A percentile compares a stretch with the other conserved stretches of the same genome.
Evolutionary conservation across 1,140 invertebrate genomes (phyloP).

Genomic region (Caenorhabditis latens): DNA sequence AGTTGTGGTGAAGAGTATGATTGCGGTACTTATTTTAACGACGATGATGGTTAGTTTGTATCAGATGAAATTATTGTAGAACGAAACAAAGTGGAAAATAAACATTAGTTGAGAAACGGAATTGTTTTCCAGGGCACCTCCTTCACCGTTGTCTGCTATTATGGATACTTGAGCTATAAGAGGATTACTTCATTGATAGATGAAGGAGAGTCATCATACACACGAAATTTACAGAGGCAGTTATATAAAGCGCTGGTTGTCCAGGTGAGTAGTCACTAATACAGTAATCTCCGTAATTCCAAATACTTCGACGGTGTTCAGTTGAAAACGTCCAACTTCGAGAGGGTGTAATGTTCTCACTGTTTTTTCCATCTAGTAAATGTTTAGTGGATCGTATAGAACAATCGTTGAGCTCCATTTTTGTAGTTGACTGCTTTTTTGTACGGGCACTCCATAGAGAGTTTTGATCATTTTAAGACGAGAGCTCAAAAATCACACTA

Average conservation of each 20-base stretch:
- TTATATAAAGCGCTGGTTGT: constrained; percentile 2
- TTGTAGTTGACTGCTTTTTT: no score
- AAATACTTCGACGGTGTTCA: no score
- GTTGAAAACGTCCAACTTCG: no score
- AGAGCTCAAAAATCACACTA: no score
- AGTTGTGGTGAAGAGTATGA: neutral
- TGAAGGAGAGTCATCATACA: neutral
- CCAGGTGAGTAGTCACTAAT: neutral
- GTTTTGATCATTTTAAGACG: no score
- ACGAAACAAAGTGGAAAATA: no score
- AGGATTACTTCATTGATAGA: neutral
- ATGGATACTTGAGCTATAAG: constrained; percentile 3
- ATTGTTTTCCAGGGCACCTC: neutral
- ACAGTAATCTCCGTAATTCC: no score
- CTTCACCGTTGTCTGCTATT: neutral
- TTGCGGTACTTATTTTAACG: neutral
- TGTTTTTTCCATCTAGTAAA: no score
- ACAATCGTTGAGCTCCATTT: no score
- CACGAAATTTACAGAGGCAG: constrained; percentile 8
- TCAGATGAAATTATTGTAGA: neutral
- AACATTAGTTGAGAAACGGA: neutral
- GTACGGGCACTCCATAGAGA: no score
- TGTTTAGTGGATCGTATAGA: no score
- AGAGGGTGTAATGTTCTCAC: no score
- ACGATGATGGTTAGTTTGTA: neutral